Evolutionary conservation across 2,888 invertebrate species (phyloP), one percentile per base, ranked within the genome.

Genomic region (Platycheirus rosarum): DNA sequence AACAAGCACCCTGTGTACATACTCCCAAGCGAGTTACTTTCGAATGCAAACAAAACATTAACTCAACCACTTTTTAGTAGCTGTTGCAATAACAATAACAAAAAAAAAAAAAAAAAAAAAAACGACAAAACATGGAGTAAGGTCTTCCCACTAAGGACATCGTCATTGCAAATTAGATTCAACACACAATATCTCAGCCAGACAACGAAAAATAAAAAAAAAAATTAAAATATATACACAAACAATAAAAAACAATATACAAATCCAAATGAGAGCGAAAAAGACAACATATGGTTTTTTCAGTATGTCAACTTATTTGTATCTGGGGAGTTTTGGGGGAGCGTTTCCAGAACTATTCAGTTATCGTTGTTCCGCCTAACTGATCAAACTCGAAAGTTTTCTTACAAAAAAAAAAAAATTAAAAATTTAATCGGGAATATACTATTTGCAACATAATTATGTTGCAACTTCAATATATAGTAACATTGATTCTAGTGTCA

Each of bases 61-160:
- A 65, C 69, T 75, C 35, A 14, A 66, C 32, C 9, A 20, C 44
- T 48, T 46, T 53, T 66, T 53, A 60, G 66, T 7, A 60, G 23
- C 42, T 57, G 35, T 16, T 57, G 32, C 49, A 60, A 65, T 16
- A 57, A 65, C 60, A 75, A 53, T 46, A 57, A 23, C 35, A n/a
- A n/a, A n/a, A n/a, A n/a, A n/a, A n/a, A n/a, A n/a, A n/a, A n/a
- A n/a, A n/a, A n/a, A n/a, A n/a, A n/a, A n/a, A n/a, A 46, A 18
- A 53, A 11, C 23, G 8, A 40, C 29, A 63, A 48, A 51, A 73
- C 77, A 63, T 66, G 23, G 32, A 69, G 68, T 78, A 78, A 84
- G 84, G 84, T 74, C 84, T 84, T 84, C 84, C 63, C 65, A 84
- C 78, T 84, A 84, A 84, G 84, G 84, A 84, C 84, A 84, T 84